Conservation (phyloP, 2,113 vertebrate genomes). For the Aegotheles bennettii region DNA sequence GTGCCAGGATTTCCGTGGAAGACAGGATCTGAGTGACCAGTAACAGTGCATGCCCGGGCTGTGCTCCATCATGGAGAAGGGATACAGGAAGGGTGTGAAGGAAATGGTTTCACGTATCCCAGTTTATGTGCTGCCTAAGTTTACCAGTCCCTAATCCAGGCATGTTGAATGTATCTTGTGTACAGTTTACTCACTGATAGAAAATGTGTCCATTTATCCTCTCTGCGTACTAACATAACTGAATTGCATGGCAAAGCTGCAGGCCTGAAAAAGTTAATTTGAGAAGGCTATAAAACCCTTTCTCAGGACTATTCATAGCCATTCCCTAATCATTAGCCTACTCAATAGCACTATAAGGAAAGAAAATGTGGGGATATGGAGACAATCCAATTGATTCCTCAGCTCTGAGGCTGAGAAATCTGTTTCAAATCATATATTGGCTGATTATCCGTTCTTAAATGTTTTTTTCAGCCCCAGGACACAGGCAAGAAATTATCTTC, state of each 20-base stretch:
- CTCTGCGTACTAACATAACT: neutral
- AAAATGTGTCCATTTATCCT: neutral
- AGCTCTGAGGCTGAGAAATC: neutral
- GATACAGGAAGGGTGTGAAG: neutral
- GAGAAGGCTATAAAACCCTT: neutral
- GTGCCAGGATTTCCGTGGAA: neutral
- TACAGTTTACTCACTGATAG: neutral
- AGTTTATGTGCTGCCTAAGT: neutral
- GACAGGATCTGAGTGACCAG: neutral
- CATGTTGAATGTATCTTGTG: neutral
- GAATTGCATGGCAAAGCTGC: neutral
- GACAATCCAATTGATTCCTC: neutral
- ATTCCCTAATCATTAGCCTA: neutral
- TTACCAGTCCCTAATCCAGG: neutral
- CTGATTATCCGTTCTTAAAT: neutral
- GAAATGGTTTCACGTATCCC: rapidly evolving
- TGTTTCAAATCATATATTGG: neutral
- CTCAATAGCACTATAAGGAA: neutral
- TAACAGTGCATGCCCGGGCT: neutral
- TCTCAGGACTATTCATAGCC: neutral
- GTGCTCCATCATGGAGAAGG: neutral
- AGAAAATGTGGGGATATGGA: neutral
- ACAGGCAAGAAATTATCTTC: neutral
- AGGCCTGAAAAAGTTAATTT: neutral
- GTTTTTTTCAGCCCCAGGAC: neutral